These are phyloP conservation scores for Strix aluco DNA, from an alignment of 2,113 vertebrate genomes.

Conservation along the genomic window DNA sequence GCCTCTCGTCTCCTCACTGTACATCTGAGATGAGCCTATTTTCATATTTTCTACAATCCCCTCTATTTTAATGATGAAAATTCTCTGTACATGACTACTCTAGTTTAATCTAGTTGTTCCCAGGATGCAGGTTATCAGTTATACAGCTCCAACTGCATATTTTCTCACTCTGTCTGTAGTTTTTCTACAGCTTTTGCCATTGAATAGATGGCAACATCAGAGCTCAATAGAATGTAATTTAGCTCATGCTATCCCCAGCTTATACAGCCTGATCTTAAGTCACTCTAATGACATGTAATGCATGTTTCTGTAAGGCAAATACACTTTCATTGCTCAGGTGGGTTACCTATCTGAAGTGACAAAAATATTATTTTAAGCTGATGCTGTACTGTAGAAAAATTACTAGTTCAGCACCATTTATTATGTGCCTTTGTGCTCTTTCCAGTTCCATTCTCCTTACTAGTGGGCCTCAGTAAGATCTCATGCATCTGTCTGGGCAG, in stretches of 20 bases:
- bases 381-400: not conserved
- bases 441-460: not conserved
- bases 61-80: not conserved
- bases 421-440: not conserved
- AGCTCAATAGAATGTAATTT: not conserved
- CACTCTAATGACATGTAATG: not conserved
- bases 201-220: not conserved
- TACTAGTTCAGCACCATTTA: not conserved
- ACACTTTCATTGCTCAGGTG: not conserved
- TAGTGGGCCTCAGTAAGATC: not conserved
- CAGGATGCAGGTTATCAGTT: not conserved
- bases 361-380: not conserved
- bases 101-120: not conserved
- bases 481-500: not conserved
- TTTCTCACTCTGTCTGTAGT: not conserved
- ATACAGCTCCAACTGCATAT: not conserved
- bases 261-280: not conserved
- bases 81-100: not conserved
- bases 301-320: not conserved
- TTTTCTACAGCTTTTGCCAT: not conserved
- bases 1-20: not conserved
- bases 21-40: not conserved
- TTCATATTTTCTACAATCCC: not conserved
- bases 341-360: not conserved
- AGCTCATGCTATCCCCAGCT: not conserved